Percentiles rank a stretch among this genome's conserved stretches.
These are phyloP conservation scores for Gallirallus australis DNA, from an alignment of 2,797 vertebrate species.

Conservation along the genomic window DNA sequence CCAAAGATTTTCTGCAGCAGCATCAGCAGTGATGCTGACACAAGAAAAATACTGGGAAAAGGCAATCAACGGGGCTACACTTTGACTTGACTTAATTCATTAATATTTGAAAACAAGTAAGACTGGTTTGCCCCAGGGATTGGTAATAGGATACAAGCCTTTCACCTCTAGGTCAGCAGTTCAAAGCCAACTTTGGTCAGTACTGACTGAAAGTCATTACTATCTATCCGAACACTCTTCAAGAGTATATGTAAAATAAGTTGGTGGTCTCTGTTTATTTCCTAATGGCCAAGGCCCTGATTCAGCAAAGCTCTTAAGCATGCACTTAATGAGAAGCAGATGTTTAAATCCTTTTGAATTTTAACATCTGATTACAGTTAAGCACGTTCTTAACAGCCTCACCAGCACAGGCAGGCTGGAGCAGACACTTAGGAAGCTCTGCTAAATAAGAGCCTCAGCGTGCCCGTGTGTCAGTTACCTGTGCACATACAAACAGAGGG, in stretches of 20 bases:
- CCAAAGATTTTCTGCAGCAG: background rate
- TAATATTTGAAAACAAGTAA: constrained; percentile 69
- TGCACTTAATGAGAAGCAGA: constrained; percentile 63
- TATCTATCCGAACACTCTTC: constrained; percentile 39
- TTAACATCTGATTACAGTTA: constrained; percentile 71
- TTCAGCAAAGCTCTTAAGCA: constrained; percentile 67
- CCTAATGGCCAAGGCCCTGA: constrained; percentile 59
- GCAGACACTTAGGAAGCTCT: background rate
- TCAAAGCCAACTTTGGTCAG: constrained; percentile 59
- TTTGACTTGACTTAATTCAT: constrained; percentile 66
- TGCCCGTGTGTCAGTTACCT: background rate
- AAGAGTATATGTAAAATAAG: constrained; percentile 59
- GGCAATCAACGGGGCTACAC: constrained; percentile 45
- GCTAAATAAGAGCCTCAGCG: background rate
- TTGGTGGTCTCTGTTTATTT: constrained; percentile 71
- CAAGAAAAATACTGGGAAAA: background rate
- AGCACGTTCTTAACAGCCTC: constrained; percentile 39
- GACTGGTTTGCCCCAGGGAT: constrained; percentile 54
- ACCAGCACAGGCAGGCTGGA: constrained; percentile 9
- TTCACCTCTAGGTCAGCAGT: constrained; percentile 68
- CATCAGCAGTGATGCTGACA: constrained; percentile 10
- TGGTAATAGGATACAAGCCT: constrained; percentile 64
- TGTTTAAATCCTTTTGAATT: constrained; percentile 66
- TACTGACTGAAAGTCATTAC: constrained; percentile 70
- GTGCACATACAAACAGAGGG: background rate